Conservation (phyloP, 2,797 vertebrate species). For the Podarcis lilfordi region DNA sequence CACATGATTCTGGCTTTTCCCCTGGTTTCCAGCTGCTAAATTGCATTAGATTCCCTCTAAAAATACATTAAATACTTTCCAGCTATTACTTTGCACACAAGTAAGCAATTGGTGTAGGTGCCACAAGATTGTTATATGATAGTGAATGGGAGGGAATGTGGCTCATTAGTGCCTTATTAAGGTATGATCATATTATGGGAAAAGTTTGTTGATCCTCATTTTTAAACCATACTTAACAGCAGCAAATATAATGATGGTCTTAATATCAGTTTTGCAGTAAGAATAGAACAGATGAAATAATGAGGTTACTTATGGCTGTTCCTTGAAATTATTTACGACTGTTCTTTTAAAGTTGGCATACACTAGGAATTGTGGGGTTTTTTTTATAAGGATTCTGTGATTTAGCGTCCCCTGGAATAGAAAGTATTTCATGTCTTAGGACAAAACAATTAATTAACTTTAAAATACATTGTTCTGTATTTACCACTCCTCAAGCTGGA, state of each 20-base stretch:
- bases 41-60: neutral
- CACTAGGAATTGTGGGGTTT: neutral
- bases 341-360: neutral
- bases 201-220: constrained; percentile 25
- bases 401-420: neutral
- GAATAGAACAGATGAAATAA: constrained; percentile 22
- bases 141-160: constrained; percentile 19
- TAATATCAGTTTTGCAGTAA: neutral
- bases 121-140: constrained; percentile 25
- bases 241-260: constrained; percentile 13
- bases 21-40: constrained; percentile 1
- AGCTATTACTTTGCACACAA: constrained; percentile 36
- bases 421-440: neutral
- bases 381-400: neutral
- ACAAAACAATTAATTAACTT: neutral
- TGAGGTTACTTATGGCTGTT: neutral
- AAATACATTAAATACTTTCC: constrained; percentile 41
- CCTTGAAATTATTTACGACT: neutral
- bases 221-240: constrained; percentile 3
- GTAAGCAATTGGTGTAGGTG: constrained; percentile 35
- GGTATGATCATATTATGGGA: constrained; percentile 19
- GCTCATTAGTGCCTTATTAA: constrained; percentile 26
- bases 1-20: constrained; percentile 24
- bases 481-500: neutral
- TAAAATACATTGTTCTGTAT: constrained; percentile 16